Conservation (phyloP, 2,113 vertebrate species). For the Triplophysa rosa region DNA sequence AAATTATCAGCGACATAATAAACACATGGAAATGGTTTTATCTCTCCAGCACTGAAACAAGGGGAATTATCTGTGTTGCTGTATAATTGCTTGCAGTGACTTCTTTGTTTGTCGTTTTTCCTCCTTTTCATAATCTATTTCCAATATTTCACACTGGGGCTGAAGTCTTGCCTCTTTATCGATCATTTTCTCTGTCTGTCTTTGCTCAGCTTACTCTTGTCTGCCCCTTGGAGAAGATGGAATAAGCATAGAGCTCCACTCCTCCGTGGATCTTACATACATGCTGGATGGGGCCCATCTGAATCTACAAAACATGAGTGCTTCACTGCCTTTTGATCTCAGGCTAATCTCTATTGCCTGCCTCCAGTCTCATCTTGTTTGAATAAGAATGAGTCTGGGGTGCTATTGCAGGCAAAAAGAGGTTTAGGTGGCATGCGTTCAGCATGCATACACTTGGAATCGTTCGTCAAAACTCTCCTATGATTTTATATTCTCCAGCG, state of each 20-base stretch:
- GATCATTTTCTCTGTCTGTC: slow-evolving; percentile 42
- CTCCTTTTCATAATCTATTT: not conserved
- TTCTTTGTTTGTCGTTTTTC: slow-evolving; percentile 10
- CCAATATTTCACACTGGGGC: slow-evolving; percentile 35
- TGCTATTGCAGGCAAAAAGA: slow-evolving; percentile 74
- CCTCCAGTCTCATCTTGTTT: slow-evolving; percentile 77
- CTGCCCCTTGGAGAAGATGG: slow-evolving; percentile 53
- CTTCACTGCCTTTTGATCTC: slow-evolving; percentile 74
- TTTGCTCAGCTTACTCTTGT: slow-evolving; percentile 57
- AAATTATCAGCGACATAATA: slow-evolving; percentile 64
- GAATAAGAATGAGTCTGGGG: slow-evolving; percentile 75
- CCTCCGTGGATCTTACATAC: slow-evolving; percentile 44
- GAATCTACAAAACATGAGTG: slow-evolving; percentile 75
- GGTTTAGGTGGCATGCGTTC: slow-evolving; percentile 68
- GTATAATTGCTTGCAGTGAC: slow-evolving; percentile 59
- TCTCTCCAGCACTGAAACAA: slow-evolving; percentile 42
- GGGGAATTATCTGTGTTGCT: slow-evolving; percentile 55
- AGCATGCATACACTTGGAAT: slow-evolving; percentile 47
- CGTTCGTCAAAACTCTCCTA: slow-evolving; percentile 9
- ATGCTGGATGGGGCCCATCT: slow-evolving; percentile 50
- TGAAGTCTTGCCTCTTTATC: slow-evolving; percentile 8
- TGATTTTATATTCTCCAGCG: slow-evolving; percentile 21
- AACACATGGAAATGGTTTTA: slow-evolving; percentile 67
- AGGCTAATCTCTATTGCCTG: slow-evolving; percentile 77
- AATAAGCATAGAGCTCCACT: slow-evolving; percentile 34